Evolutionary conservation across 2,888 invertebrate genomes (phyloP).

Genomic region (Agrochola lychnidis): DNA sequence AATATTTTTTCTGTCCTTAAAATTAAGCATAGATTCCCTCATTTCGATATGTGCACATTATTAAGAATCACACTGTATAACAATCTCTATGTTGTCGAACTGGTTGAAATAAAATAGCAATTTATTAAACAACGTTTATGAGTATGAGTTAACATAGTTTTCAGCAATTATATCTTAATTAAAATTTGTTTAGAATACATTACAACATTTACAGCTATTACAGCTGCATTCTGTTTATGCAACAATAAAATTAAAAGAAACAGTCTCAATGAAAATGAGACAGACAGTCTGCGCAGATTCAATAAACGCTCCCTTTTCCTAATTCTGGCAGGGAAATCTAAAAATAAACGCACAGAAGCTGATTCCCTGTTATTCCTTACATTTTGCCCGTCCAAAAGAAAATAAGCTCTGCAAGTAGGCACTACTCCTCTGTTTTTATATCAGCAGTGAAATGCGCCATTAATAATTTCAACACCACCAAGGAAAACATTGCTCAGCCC

Average conservation of each 20-base stretch:
- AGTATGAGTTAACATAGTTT: background rate
- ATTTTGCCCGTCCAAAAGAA: conserved; percentile 27
- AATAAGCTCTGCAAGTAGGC: conserved; percentile 41
- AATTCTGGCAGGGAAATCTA: conserved; percentile 11
- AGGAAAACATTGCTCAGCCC: conserved; percentile 77
- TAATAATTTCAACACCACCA: conserved; percentile 83
- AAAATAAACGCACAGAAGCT: conserved; percentile 33
- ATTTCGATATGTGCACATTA: too few relatives aligned
- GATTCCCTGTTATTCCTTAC: background rate
- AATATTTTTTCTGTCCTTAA: too few relatives aligned
- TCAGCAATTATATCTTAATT: background rate
- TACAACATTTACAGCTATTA: background rate
- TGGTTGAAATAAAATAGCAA: background rate
- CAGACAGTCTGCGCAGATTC: conserved; percentile 24
- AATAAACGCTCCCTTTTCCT: conserved; percentile 26
- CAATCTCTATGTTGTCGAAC: background rate
- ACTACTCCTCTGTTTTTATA: conserved; percentile 63
- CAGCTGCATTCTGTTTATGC: conserved; percentile 19
- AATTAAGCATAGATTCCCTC: too few relatives aligned
- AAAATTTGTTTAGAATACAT: background rate
- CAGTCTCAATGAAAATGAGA: conserved; percentile 10
- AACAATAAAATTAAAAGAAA: conserved; percentile 16
- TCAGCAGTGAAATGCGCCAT: conserved; percentile 74
- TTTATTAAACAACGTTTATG: background rate
- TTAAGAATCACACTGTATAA: too few relatives aligned